Conservation (phyloP, 2,797 vertebrate genomes). For the Salarias fasciatus region DNA sequence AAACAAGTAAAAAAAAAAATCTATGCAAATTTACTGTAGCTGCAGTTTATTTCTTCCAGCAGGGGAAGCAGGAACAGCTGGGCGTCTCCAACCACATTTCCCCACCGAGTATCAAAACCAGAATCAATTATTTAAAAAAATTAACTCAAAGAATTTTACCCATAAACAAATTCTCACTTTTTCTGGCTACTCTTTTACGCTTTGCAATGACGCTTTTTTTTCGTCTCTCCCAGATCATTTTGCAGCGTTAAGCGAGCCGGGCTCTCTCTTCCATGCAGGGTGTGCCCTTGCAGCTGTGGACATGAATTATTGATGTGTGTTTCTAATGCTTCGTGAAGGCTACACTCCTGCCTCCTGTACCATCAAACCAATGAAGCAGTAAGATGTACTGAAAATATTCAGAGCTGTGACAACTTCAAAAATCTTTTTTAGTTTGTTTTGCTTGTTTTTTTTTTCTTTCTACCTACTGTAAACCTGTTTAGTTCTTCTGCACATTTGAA, state of each 20-base stretch:
- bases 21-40: slow-evolving; percentile 2
- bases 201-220: background rate
- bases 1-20: slow-evolving; percentile 10
- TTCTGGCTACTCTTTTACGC: too few relatives aligned
- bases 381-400: too few relatives aligned
- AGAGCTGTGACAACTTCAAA: too few relatives aligned
- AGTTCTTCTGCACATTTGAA: too few relatives aligned
- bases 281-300: slow-evolving; percentile 26
- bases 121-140: slow-evolving; percentile 5
- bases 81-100: slow-evolving; percentile 1
- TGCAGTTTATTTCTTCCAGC: background rate
- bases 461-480: too few relatives aligned
- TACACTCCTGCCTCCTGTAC: slow-evolving; percentile 1
- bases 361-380: background rate
- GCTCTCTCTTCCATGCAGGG: slow-evolving; percentile 4
- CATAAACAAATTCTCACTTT: too few relatives aligned
- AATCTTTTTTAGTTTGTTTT: too few relatives aligned
- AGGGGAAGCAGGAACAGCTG: slow-evolving; percentile 22
- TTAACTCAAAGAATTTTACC: background rate
- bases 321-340: slow-evolving; percentile 17
- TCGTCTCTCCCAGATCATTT: background rate
- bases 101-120: slow-evolving; percentile 3
- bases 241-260: background rate
- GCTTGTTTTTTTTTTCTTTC: too few relatives aligned
- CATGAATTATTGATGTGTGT: slow-evolving; percentile 37